Conservation (phyloP, 2,888 invertebrate genomes). For the Calephelis perditalis region DNA sequence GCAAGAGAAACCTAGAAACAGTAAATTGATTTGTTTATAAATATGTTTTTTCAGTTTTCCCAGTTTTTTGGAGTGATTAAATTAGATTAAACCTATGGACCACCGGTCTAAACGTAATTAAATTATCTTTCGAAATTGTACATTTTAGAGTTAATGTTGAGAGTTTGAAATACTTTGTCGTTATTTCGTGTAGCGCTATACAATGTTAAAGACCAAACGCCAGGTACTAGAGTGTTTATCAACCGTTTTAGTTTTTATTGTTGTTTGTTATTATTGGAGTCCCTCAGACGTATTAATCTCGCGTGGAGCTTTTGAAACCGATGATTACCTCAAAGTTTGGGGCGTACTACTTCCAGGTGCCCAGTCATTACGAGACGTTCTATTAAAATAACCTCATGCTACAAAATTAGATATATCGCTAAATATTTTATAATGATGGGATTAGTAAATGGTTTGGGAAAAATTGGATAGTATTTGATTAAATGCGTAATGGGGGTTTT, state of each 20-base stretch:
- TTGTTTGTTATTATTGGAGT: constrained; percentile 68
- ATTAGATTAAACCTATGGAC: too few relatives aligned
- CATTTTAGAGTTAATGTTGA: too few relatives aligned
- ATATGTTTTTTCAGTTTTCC: too few relatives aligned
- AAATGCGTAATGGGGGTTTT: constrained; percentile 9
- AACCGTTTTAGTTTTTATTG: constrained; percentile 68
- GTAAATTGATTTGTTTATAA: too few relatives aligned
- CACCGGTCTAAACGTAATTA: too few relatives aligned
- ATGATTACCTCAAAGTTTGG: constrained; percentile 73
- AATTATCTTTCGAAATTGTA: too few relatives aligned
- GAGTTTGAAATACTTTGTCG: too few relatives aligned
- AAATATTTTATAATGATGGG: constrained; percentile 75
- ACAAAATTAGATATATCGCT: constrained; percentile 73
- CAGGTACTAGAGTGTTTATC: constrained; percentile 71
- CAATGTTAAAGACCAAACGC: constrained; percentile 38
- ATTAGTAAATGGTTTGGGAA: constrained; percentile 25
- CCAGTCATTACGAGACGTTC: constrained; percentile 71
- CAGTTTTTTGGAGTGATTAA: too few relatives aligned
- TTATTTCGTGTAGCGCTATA: too few relatives aligned
- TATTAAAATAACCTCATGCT: constrained; percentile 71
- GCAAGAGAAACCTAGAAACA: too few relatives aligned
- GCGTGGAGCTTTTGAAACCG: constrained; percentile 63
- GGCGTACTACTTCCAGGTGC: constrained; percentile 73
- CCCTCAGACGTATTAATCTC: constrained; percentile 75
- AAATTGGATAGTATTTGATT: constrained; percentile 16